Evolutionary conservation across 2,888 invertebrate genomes (phyloP), one percentile per base, ranked within the genome.

Genomic region (Drosophila helvetica): DNA sequence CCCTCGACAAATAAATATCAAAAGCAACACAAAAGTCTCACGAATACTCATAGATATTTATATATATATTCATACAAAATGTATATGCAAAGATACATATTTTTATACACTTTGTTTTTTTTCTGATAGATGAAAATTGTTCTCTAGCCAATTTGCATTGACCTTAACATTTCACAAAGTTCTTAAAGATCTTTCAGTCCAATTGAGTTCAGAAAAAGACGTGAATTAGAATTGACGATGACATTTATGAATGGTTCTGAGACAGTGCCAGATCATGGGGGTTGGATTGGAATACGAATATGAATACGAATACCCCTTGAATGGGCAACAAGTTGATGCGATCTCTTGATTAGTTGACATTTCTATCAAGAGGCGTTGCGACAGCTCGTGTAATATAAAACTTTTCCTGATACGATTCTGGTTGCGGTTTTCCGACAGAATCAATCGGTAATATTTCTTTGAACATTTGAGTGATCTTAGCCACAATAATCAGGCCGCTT

Each of bases 181-280:
- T 67, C 53, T 67, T 25, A 68, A 64, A 73, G 54, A 59, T 58
- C 62, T 58, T 42, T 61, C 74, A 70, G 75, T 69, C 79, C 81
- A 86, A 82, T 86, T 82, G 67, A 72, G 80, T 70, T 74, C 45
- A 68, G 58, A 55, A 57, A 65, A 60, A 60, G 57, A 45, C 54
- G 53, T 56, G 69, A 77, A 75, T 86, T 75, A 15, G 53, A 81
- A 82, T 81, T 86, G 85, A 81, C 77, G 70, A 61, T 77, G 82
- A 84, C 85, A 84, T 77, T 84, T 79, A 79, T 82, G 87, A 86
- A 78, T 84, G 77, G 79, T 75, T 82, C 66, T 64, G 74, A 50
- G 71, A 57, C 66, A 59, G 55, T 6, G 17, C 15, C 30, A 38
- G 33, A 81, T 80, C 64, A 65, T 45, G 47, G 45, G 47, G 51